Conservation (phyloP, 2,113 vertebrate species). For the Carassius gibelio region DNA sequence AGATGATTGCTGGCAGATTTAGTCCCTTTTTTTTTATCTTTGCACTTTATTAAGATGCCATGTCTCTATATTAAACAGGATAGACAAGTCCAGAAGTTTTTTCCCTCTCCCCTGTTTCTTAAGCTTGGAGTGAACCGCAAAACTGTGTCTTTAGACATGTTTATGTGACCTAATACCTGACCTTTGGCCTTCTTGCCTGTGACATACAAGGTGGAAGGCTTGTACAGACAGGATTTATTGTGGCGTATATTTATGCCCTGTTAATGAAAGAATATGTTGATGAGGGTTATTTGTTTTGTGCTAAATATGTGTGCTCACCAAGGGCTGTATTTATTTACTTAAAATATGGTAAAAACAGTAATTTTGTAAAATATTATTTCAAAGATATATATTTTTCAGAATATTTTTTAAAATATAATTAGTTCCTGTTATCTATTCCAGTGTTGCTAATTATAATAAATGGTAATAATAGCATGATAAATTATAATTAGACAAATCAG, state of each 20-base stretch:
- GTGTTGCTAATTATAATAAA: no score
- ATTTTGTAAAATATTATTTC: no score
- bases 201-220: not conserved
- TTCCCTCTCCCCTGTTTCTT: not conserved
- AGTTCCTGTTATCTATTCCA: no score
- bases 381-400: no score
- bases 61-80: conserved; percentile 63
- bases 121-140: not conserved
- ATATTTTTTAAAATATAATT: no score
- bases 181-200: not conserved
- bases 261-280: not conserved
- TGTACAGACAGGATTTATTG: not conserved
- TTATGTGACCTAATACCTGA: not conserved
- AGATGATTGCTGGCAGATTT: conserved; percentile 59
- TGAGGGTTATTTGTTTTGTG: not conserved
- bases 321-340: no score
- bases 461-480: no score
- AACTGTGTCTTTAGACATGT: conserved; percentile 15
- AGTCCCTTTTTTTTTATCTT: conserved; percentile 11
- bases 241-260: not conserved
- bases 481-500: not conserved
- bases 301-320: no score
- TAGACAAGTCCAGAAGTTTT: conserved; percentile 34
- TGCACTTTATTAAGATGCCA: conserved; percentile 61
- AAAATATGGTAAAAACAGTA: no score